phyloP scores from a whole-genome alignment of 2,888 invertebrate genomes.

The Argyresthia albistria region DNA sequence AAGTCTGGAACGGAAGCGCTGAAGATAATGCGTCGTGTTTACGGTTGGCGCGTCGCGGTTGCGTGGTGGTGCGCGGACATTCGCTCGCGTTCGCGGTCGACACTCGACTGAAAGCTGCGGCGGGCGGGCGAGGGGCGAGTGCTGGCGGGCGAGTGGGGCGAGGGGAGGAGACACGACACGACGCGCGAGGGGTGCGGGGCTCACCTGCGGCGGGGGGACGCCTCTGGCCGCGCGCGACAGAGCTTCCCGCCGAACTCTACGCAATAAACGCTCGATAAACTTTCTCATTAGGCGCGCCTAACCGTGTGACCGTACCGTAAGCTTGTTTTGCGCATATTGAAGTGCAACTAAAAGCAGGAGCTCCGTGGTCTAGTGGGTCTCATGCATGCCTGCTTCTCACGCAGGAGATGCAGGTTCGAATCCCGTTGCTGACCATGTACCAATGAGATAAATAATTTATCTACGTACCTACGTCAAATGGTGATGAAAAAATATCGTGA shows the following conservation, averaged over 20 bases:
- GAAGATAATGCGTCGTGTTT: slow-evolving; percentile 64
- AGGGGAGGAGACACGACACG: background rate
- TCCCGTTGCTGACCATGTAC: too few species aligned
- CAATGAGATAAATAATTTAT: too few species aligned
- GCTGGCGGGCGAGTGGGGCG: background rate
- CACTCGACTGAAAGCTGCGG: slow-evolving; percentile 44
- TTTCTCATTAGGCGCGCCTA: slow-evolving; percentile 71
- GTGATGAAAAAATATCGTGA: too few species aligned
- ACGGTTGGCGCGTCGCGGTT: slow-evolving; percentile 46
- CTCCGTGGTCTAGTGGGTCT: too few species aligned
- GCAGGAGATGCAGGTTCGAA: too few species aligned
- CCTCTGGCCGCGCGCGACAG: slow-evolving; percentile 50
- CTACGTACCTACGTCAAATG: too few species aligned
- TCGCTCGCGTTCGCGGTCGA: slow-evolving; percentile 49
- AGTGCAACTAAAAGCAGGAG: slow-evolving; percentile 36
- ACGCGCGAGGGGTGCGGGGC: slow-evolving; percentile 15
- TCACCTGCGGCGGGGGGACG: slow-evolving; percentile 29
- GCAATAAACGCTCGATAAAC: slow-evolving; percentile 73
- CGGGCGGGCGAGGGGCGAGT: slow-evolving; percentile 25
- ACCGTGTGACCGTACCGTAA: slow-evolving; percentile 69
- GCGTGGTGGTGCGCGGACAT: slow-evolving; percentile 20
- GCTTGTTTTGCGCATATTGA: slow-evolving; percentile 58
- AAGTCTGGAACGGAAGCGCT: slow-evolving; percentile 55
- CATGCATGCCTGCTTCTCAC: too few species aligned
- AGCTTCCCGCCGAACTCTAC: slow-evolving; percentile 67